phyloP scores from a whole-genome alignment of 2,113 vertebrate genomes.

The Nothobranchius furzeri region DNA sequence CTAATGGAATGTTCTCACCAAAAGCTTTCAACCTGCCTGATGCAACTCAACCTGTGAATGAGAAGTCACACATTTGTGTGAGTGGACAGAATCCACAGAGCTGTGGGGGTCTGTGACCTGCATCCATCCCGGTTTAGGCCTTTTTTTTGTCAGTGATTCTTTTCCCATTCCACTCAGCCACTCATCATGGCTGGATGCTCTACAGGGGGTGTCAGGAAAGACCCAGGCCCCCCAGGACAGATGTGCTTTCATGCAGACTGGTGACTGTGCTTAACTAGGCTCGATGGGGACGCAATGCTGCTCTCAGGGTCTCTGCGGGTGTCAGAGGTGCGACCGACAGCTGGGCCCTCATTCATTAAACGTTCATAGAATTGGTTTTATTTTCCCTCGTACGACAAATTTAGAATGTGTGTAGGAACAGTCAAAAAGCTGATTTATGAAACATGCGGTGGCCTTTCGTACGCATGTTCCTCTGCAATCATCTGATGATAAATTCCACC shows the following conservation, averaged over 20 bases:
- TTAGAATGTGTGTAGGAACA: too few species aligned
- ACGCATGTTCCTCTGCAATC: too few species aligned
- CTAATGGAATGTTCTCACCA: too few species aligned
- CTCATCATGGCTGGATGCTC: slow-evolving; percentile 10
- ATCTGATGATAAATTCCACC: too few species aligned
- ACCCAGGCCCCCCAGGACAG: slow-evolving; percentile 33
- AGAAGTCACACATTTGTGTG: background rate
- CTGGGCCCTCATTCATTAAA: too few species aligned
- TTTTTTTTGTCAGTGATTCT: slow-evolving; percentile 14
- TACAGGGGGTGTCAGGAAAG: slow-evolving; percentile 34
- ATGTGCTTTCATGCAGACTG: slow-evolving; percentile 53
- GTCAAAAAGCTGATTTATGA: too few species aligned
- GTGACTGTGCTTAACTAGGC: slow-evolving; percentile 36
- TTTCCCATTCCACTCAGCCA: background rate
- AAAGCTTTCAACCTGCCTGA: too few species aligned
- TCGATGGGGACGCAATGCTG: background rate
- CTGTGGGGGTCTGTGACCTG: slow-evolving; percentile 49
- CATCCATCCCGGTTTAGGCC: slow-evolving; percentile 52
- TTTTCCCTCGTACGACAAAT: too few species aligned
- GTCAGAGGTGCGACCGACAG: too few species aligned
- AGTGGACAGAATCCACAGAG: slow-evolving; percentile 20
- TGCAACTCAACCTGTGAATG: background rate
- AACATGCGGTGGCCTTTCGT: too few species aligned
- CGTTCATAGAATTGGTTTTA: too few species aligned
- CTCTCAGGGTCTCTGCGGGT: too few species aligned